phyloP scores from a whole-genome alignment of 2,113 vertebrate species.

The Lepus europaeus region DNA sequence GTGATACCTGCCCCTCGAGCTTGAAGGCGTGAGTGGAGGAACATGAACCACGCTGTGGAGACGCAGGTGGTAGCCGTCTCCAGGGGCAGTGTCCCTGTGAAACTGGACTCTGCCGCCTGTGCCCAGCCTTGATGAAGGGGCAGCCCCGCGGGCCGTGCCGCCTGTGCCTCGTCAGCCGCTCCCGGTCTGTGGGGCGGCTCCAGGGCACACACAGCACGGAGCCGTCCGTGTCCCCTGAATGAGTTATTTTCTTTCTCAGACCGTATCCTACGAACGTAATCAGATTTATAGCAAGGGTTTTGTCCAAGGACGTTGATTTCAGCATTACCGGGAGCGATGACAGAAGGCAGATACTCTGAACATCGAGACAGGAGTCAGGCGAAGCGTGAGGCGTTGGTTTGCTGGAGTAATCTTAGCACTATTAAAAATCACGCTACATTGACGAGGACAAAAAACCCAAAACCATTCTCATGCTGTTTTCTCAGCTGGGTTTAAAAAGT shows the following conservation, averaged over 20 bases:
- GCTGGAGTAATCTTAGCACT: too few species aligned
- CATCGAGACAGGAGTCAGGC: too few species aligned
- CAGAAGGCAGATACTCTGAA: neutral
- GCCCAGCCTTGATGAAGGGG: neutral
- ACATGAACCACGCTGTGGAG: accelerated
- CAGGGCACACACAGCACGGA: too few species aligned
- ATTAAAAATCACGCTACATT: neutral
- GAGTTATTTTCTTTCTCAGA: neutral
- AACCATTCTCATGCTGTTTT: neutral
- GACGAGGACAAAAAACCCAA: neutral
- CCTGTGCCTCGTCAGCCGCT: neutral
- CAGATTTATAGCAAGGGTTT: neutral
- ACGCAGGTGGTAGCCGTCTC: neutral
- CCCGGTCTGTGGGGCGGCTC: too few species aligned
- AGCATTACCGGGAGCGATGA: accelerated
- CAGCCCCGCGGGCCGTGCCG: too few species aligned
- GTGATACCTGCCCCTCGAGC: neutral
- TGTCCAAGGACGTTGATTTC: neutral
- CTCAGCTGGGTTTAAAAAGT: neutral
- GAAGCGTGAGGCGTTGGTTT: accelerated
- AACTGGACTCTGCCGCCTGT: neutral
- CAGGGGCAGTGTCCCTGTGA: accelerated
- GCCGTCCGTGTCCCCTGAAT: accelerated
- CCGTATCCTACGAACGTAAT: neutral
- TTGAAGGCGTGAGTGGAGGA: neutral